phyloP scores from a whole-genome alignment of 2,113 vertebrate genomes.

The Myodes glareolus region DNA sequence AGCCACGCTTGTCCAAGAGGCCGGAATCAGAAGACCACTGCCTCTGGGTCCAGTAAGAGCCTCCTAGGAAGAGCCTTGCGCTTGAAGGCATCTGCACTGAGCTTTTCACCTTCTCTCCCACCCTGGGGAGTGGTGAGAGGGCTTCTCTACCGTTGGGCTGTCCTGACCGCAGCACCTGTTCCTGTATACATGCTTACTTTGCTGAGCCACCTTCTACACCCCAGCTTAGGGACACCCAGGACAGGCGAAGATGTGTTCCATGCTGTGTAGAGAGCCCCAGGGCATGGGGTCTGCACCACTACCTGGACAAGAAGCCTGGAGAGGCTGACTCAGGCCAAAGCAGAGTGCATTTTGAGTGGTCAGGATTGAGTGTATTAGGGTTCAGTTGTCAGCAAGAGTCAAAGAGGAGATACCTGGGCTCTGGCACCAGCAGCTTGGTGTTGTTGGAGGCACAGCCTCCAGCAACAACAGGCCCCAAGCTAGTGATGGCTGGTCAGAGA shows the following conservation, averaged over 20 bases:
- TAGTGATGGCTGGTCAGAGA: not conserved
- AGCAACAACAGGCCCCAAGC: not conserved
- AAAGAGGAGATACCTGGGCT: not conserved
- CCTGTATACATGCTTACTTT: not conserved
- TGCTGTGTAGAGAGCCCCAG: not conserved
- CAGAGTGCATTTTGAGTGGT: not conserved
- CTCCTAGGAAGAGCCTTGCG: not conserved
- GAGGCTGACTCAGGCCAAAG: not conserved
- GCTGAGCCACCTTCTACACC: not conserved
- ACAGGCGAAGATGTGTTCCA: fast-evolving
- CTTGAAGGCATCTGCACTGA: not conserved
- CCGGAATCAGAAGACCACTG: not conserved
- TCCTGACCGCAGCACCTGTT: not conserved
- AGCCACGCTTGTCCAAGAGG: not conserved
- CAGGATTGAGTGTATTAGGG: not conserved
- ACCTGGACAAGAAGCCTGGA: not conserved
- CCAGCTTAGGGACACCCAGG: not conserved
- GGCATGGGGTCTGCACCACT: fast-evolving
- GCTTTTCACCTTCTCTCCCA: not conserved
- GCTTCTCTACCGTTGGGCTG: not conserved
- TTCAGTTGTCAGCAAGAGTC: not conserved
- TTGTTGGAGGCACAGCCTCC: not conserved
- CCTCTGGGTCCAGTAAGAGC: not conserved
- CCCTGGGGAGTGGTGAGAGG: not conserved
- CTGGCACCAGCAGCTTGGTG: not conserved